Percentiles rank a stretch among this genome's conserved stretches.
Conservation (phyloP, 30 jellyfish, hydroid and myxozoan genomes). For the Cassiopea xamachana region DNA sequence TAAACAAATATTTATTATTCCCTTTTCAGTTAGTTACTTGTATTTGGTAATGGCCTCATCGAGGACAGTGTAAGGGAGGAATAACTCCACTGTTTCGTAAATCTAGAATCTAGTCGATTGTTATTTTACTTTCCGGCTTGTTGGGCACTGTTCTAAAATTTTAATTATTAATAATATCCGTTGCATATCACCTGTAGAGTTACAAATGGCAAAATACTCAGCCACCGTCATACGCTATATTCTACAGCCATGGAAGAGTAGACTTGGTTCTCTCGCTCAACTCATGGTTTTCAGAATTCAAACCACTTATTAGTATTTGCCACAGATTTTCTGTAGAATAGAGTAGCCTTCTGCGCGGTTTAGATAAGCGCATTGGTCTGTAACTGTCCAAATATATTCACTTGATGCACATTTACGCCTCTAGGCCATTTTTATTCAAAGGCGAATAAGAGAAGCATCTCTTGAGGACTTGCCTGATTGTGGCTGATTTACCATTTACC, state of each 20-base stretch:
- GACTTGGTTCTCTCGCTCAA: too few species aligned
- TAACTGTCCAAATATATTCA: not conserved
- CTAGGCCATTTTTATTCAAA: not conserved
- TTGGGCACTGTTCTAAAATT: not conserved
- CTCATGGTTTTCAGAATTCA: not conserved
- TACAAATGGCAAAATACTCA: not conserved
- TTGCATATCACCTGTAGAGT: slow-evolving; percentile 1
- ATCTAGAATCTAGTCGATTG: not conserved
- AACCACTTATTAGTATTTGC: not conserved
- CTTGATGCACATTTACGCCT: not conserved
- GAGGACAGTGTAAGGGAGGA: not conserved
- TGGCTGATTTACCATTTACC: too few species aligned
- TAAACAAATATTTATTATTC: not conserved
- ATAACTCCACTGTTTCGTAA: not conserved
- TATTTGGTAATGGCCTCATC: too few species aligned
- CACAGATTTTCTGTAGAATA: not conserved
- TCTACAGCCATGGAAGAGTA: not conserved
- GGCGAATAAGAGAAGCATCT: not conserved
- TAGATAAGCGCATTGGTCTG: slow-evolving; percentile 1
- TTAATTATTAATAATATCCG: slow-evolving; percentile 42
- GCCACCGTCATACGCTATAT: not conserved
- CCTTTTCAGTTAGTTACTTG: not conserved
- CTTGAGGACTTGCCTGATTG: not conserved
- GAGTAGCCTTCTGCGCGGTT: not conserved
- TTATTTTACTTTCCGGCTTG: slow-evolving; percentile 27